Percentiles rank a stretch among this genome's conserved stretches.
phyloP scores from a whole-genome alignment of 2,113 vertebrate genomes.

The Rhabdomys dilectus region DNA sequence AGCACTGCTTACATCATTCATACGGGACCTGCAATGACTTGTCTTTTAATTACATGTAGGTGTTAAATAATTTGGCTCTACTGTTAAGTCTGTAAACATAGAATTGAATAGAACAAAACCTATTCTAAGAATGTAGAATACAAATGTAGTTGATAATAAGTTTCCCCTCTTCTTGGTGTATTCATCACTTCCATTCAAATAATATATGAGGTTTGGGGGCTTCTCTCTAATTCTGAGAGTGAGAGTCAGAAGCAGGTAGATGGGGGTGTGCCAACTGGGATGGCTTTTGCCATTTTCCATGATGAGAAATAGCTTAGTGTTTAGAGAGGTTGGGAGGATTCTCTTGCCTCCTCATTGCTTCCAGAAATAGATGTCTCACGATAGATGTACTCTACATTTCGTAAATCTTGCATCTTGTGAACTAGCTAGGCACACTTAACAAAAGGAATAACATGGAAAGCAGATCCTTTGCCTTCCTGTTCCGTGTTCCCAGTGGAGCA shows the following conservation, averaged over 20 bases:
- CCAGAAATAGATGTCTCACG: conserved; percentile 1
- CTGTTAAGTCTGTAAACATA: conserved; percentile 3
- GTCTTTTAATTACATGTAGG: conserved; percentile 50
- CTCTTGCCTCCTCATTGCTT: not conserved
- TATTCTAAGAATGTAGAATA: not conserved
- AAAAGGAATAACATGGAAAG: not conserved
- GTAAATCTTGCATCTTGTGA: not conserved
- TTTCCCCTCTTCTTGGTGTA: not conserved
- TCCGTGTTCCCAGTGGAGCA: not conserved
- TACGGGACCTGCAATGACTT: not conserved
- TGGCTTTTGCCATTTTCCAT: not conserved
- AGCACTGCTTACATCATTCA: not conserved
- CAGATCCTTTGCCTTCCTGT: not conserved
- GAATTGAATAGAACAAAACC: conserved; percentile 48
- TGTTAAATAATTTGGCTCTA: conserved; percentile 50
- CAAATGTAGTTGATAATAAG: not conserved
- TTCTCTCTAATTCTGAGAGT: not conserved
- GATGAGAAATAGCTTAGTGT: not conserved
- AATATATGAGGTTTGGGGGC: not conserved
- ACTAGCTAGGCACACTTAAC: not conserved
- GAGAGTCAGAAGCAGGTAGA: not conserved
- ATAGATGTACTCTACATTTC: not conserved
- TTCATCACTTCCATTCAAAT: not conserved
- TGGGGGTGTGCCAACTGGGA: not conserved
- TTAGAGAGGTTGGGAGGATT: not conserved